Percentiles rank a stretch among this genome's conserved stretches.
Evolutionary conservation across 2,797 vertebrate genomes (phyloP).

Genomic region (Toxotes lorentzi): DNA sequence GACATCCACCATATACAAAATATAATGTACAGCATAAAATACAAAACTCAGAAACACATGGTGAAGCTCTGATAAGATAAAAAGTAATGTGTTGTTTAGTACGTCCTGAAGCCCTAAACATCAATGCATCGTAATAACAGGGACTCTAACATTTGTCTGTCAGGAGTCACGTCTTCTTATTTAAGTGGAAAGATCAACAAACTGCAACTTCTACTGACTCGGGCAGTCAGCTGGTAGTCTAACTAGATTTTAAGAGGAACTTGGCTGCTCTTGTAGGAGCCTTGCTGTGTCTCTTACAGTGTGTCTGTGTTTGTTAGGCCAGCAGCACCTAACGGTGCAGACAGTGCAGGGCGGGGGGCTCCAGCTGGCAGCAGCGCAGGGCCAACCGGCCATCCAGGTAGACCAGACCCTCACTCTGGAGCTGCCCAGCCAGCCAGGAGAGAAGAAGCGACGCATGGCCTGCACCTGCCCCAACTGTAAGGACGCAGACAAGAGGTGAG

Average conservation of each 20-base stretch:
- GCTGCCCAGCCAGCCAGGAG: slow-evolving; percentile 88
- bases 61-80: background rate
- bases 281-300: background rate
- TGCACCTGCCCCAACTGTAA: slow-evolving; percentile 99
- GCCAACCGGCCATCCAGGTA: slow-evolving; percentile 90
- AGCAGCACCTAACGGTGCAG: slow-evolving; percentile 97
- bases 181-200: background rate
- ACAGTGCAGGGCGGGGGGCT: slow-evolving; percentile 92
- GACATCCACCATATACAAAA: no score
- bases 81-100: background rate
- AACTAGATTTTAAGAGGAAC: background rate
- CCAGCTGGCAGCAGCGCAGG: slow-evolving; percentile 90
- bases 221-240: background rate
- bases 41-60: no score
- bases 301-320: slow-evolving; percentile 84
- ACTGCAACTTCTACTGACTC: background rate
- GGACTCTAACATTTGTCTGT: background rate
- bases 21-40: no score
- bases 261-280: background rate
- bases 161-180: background rate
- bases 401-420: slow-evolving; percentile 94
- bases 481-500: slow-evolving; percentile 94
- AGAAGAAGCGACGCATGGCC: slow-evolving; percentile 96
- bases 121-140: background rate
- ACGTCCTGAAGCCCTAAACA: background rate